Evolutionary conservation across 2,113 vertebrate species (phyloP).

Genomic region (Heterochromis multidens): DNA sequence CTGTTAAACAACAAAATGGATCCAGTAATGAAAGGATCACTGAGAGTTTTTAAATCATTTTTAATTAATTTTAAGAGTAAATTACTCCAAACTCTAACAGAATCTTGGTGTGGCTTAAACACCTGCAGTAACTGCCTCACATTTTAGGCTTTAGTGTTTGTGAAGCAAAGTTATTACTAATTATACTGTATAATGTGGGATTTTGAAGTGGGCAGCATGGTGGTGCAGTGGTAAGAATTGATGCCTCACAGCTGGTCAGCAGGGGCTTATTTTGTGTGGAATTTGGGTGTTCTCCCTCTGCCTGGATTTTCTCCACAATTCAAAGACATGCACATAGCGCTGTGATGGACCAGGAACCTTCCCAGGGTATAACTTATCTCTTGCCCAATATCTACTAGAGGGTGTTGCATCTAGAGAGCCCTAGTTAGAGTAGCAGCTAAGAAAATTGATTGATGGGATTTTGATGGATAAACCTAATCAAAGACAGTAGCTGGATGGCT

Average conservation of each 20-base stretch:
- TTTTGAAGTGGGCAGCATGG: neutral
- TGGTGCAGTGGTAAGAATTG: neutral
- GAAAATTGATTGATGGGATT: neutral
- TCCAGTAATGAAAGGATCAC: neutral
- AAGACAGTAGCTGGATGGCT: too few species aligned
- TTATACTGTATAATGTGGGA: neutral
- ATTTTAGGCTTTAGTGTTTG: neutral
- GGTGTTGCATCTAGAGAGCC: accelerated
- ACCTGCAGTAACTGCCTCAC: neutral
- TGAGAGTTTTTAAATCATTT: neutral
- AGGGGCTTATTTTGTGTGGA: neutral
- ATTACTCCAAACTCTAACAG: neutral
- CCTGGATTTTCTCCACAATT: neutral
- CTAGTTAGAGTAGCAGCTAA: neutral
- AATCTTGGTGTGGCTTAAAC: neutral
- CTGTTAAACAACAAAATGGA: too few species aligned
- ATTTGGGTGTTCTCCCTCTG: neutral
- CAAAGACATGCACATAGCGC: neutral
- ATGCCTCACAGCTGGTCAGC: neutral
- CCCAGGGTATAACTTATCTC: neutral
- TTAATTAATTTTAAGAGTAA: neutral
- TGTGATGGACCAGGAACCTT: neutral
- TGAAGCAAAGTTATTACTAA: neutral
- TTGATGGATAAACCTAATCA: too few species aligned
- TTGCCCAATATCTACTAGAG: neutral